Conservation (phyloP, 2,113 vertebrate genomes). For the Sterna hirundo region DNA sequence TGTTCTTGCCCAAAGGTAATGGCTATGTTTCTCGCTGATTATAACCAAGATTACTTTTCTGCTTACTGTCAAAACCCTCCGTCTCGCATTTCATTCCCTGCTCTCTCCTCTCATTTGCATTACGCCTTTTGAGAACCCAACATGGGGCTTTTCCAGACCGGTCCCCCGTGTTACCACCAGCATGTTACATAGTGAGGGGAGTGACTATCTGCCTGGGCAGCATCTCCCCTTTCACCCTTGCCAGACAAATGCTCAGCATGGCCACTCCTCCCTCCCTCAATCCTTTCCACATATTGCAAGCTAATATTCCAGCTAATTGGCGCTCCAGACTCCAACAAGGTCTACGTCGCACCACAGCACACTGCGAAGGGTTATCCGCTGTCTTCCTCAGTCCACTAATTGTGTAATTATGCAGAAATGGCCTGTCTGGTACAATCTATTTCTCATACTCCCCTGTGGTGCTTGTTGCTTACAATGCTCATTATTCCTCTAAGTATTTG, state of each 20-base stretch:
- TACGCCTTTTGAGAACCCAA: not conserved
- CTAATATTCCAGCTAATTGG: not conserved
- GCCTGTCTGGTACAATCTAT: slow-evolving; percentile 64
- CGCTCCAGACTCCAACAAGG: not conserved
- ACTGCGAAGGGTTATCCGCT: slow-evolving; percentile 42
- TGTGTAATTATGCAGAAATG: slow-evolving; percentile 67
- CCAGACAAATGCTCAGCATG: fast-evolving
- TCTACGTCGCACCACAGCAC: not conserved
- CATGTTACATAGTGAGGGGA: fast-evolving
- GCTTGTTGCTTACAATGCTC: slow-evolving; percentile 67
- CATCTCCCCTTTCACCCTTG: not conserved
- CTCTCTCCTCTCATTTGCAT: slow-evolving; percentile 24
- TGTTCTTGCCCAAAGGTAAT: slow-evolving; percentile 73
- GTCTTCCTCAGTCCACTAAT: slow-evolving; percentile 58
- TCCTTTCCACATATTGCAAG: not conserved
- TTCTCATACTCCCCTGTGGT: slow-evolving; percentile 65
- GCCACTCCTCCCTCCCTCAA: not conserved
- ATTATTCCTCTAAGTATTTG: slow-evolving; percentile 68
- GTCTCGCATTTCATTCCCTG: not conserved
- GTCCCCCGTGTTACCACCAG: not conserved
- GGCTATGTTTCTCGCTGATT: slow-evolving; percentile 61
- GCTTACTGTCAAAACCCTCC: not conserved
- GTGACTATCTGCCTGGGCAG: not conserved
- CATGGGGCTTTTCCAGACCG: fast-evolving
- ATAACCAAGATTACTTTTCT: slow-evolving; percentile 64